Percentiles rank a stretch among this genome's conserved stretches.
Conservation (phyloP, 2,113 vertebrate species). For the Osmerus eperlanus region DNA sequence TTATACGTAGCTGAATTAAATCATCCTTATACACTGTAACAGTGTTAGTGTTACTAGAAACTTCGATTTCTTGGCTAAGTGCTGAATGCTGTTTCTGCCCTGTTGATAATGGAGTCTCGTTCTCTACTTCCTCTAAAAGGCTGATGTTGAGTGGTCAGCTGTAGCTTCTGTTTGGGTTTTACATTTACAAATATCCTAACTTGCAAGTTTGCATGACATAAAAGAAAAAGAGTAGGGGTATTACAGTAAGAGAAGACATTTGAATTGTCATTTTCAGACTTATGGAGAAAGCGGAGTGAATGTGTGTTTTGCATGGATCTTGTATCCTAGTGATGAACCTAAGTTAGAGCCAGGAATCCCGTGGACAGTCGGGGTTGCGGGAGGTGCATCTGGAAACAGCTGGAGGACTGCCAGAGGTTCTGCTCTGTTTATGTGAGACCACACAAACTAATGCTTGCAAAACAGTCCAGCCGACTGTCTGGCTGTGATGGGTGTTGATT, state of each 20-base stretch:
- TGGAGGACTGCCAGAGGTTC: neutral
- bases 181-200: neutral
- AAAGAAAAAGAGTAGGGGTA: too few species aligned
- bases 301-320: neutral
- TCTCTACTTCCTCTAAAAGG: neutral
- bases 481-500: slow-evolving; percentile 20
- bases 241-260: too few species aligned
- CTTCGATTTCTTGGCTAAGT: too few species aligned
- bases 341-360: too few species aligned
- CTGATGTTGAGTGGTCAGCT: neutral
- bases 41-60: too few species aligned
- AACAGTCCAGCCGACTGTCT: neutral
- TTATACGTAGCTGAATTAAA: neutral
- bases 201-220: too few species aligned
- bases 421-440: neutral
- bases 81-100: too few species aligned
- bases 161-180: neutral
- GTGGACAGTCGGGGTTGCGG: too few species aligned
- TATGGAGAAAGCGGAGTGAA: too few species aligned
- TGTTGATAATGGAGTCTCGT: neutral
- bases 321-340: too few species aligned
- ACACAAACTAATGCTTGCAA: neutral
- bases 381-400: neutral
- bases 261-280: too few species aligned
- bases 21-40: too few species aligned